Evolutionary conservation across 2,888 invertebrate genomes (phyloP), one percentile per base, ranked within the genome.

Genomic region (Helleia helle): DNA sequence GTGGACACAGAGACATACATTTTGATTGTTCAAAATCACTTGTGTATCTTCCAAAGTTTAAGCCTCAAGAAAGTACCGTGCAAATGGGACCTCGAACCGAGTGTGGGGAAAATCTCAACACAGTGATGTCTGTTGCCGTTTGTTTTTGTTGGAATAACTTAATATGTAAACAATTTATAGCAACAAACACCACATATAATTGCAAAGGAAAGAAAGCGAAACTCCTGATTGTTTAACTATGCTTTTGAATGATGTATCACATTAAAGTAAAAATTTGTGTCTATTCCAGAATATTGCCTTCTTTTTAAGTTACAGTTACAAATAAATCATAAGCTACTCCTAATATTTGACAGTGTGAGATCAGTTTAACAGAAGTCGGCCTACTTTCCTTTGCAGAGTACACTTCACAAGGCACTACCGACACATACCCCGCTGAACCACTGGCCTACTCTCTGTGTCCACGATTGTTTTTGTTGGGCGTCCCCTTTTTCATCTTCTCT

Each of bases 351-450:
- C n/a, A n/a, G n/a, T n/a, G n/a, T n/a, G n/a, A n/a, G n/a, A n/a
- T n/a, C n/a, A n/a, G n/a, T n/a, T n/a, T n/a, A n/a, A n/a, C n/a
- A n/a, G n/a, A n/a, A n/a, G n/a, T n/a, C n/a, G 6, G 22, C 31
- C 31, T 17, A n/a, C 31, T 31, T 31, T 31, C 31, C 31, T 18
- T 31, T 11, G 17, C 17, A 15, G 17, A 18, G 46, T 47, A 50
- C 54, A 61, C 51, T 65, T 61, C 62, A 62, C 69, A 73, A 69
- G 72, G 71, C 71, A 67, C 81, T 84, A 87, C 84, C 71, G 71
- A 70, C 71, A 89, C 89, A 85, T 89, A 89, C 89, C 89, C 88
- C 88, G 84, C 85, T 86, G 86, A 89, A 88, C 89, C 89, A 89
- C 84, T 88, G 87, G 79, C 88, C 88, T 87, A 89, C 87, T 87